phyloP scores from a whole-genome alignment of 2,888 invertebrate genomes.

The Germaria angustata region DNA sequence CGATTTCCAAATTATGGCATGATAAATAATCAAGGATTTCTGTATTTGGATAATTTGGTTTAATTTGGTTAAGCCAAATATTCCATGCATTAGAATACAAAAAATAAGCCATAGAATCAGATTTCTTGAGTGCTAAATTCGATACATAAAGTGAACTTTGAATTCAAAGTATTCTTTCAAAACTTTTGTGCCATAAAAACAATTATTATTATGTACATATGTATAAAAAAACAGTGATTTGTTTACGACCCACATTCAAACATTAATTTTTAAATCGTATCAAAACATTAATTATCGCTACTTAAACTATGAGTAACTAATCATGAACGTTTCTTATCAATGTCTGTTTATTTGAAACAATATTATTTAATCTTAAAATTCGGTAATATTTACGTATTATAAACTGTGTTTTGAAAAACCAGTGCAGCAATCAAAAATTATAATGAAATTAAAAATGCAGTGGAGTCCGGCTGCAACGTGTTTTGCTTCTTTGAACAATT shows the following conservation, averaged over 20 bases:
- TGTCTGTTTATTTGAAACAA: neutral
- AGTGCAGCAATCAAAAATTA: too few species aligned
- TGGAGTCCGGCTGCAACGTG: too few species aligned
- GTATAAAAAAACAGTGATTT: neutral
- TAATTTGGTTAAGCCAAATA: too few species aligned
- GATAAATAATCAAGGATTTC: too few species aligned
- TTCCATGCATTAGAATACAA: too few species aligned
- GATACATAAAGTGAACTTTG: neutral
- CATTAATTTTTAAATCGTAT: neutral
- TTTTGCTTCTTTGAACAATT: too few species aligned
- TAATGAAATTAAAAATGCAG: too few species aligned
- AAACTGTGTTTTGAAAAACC: too few species aligned
- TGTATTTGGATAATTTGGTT: too few species aligned
- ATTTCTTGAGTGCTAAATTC: neutral
- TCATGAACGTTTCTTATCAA: constrained; percentile 12
- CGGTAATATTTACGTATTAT: neutral
- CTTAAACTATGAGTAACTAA: neutral
- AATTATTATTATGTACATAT: too few species aligned
- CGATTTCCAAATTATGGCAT: too few species aligned
- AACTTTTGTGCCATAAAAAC: neutral
- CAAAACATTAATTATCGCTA: neutral
- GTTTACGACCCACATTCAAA: neutral
- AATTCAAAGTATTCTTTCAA: neutral
- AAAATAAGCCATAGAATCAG: too few species aligned
- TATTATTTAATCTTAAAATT: neutral